Percentiles rank a stretch among this genome's conserved stretches.
Evolutionary conservation across 2,888 invertebrate genomes (phyloP).

Genomic region (Axea sp.): DNA sequence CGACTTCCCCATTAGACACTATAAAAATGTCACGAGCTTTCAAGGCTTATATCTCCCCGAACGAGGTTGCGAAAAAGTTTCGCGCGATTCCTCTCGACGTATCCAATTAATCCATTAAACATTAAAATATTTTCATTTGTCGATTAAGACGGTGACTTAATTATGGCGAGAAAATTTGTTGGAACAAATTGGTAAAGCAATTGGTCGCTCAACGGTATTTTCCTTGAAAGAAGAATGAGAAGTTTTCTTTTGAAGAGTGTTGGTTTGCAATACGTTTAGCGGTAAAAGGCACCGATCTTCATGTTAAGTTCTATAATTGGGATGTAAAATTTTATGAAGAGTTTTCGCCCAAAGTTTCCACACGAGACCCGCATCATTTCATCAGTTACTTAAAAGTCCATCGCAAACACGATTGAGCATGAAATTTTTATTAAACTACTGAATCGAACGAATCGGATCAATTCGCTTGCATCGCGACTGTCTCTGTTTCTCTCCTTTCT

Average conservation of each 20-base stretch:
- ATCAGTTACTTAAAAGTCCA: constrained; percentile 44
- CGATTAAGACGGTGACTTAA: too few relatives aligned
- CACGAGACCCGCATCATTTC: constrained; percentile 35
- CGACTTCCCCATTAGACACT: constrained; percentile 58
- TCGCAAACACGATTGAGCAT: constrained; percentile 50
- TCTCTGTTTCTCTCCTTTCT: neutral
- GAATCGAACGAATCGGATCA: constrained; percentile 14
- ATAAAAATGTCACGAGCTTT: constrained; percentile 59
- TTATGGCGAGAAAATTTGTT: too few relatives aligned
- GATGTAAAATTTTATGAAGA: constrained; percentile 61
- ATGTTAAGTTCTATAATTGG: constrained; percentile 55
- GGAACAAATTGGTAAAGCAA: constrained; percentile 3
- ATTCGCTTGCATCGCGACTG: constrained; percentile 18
- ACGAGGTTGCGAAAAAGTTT: constrained; percentile 41
- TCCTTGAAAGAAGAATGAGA: too few relatives aligned
- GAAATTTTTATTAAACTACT: constrained; percentile 60
- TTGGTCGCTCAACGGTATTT: neutral
- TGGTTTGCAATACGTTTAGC: constrained; percentile 36
- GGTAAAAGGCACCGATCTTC: constrained; percentile 25
- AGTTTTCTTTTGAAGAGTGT: constrained; percentile 26
- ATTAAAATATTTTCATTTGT: constrained; percentile 7
- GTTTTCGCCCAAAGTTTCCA: constrained; percentile 51
- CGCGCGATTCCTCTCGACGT: constrained; percentile 18
- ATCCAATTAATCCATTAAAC: constrained; percentile 38
- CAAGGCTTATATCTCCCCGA: constrained; percentile 48